These are phyloP conservation scores for Etheostoma cragini DNA, from an alignment of 2,113 vertebrate species.

Conservation along the genomic window DNA sequence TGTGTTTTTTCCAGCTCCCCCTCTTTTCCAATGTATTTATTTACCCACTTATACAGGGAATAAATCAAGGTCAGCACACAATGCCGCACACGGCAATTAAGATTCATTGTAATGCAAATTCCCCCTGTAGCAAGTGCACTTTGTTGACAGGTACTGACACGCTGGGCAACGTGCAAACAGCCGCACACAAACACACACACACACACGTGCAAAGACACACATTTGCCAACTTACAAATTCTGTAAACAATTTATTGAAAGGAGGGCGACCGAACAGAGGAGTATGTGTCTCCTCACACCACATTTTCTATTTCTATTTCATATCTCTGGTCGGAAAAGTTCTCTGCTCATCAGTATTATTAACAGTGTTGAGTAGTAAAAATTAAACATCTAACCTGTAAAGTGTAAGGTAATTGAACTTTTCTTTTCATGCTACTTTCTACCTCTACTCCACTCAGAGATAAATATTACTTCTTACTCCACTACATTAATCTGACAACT, in stretches of 20 bases:
- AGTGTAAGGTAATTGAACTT: not conserved
- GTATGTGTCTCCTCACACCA: not conserved
- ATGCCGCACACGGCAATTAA: constrained; percentile 76
- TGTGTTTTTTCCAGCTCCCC: constrained; percentile 44
- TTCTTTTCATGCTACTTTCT: no score
- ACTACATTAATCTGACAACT: no score
- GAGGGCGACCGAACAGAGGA: constrained; percentile 25
- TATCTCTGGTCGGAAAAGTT: not conserved
- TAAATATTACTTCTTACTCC: no score
- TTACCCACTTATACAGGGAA: constrained; percentile 80
- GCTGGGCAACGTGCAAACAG: constrained; percentile 49
- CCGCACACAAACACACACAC: constrained; percentile 28
- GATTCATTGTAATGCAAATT: constrained; percentile 86
- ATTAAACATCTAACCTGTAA: not conserved
- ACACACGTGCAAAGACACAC: constrained; percentile 1
- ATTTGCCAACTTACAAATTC: constrained; percentile 26
- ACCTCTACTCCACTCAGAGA: no score
- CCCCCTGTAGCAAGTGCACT: constrained; percentile 45
- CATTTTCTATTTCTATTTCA: constrained; percentile 2
- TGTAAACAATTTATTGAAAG: constrained; percentile 45
- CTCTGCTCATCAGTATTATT: not conserved
- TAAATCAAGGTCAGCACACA: constrained; percentile 85
- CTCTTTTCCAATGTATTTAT: constrained; percentile 69
- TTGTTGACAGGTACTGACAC: constrained; percentile 82
- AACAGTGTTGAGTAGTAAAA: not conserved